These are phyloP conservation scores for Lycaena phlaeas DNA, from an alignment of 2,888 invertebrate genomes.

Conservation along the genomic window DNA sequence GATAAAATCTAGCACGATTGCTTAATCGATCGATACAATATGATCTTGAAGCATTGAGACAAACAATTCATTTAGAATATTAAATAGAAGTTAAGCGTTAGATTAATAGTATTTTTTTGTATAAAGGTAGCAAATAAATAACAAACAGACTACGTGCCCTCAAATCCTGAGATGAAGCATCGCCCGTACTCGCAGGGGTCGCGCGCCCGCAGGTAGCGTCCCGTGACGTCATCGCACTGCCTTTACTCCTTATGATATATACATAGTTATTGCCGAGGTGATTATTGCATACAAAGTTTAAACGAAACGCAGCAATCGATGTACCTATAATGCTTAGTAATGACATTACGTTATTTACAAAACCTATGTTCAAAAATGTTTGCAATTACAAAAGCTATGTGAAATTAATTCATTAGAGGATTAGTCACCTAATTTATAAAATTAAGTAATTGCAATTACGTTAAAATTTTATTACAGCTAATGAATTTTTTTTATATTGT, in stretches of 20 bases:
- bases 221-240: constrained; percentile 13
- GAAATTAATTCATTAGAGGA: background rate
- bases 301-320: background rate
- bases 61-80: too few relatives aligned
- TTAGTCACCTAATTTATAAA: background rate
- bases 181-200: constrained; percentile 25
- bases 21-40: too few relatives aligned
- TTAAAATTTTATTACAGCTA: constrained; percentile 3
- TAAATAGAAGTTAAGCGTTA: background rate
- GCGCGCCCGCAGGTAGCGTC: constrained; percentile 29
- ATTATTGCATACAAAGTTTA: background rate
- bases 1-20: too few relatives aligned
- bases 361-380: constrained; percentile 3
- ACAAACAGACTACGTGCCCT: constrained; percentile 42
- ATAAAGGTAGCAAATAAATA: constrained; percentile 72
- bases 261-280: background rate
- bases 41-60: too few relatives aligned
- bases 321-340: background rate
- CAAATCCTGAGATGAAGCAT: constrained; percentile 36
- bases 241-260: constrained; percentile 2
- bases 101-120: background rate
- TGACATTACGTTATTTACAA: background rate
- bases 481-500: constrained; percentile 1
- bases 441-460: constrained; percentile 2
- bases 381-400: background rate